Base-by-base conservation (phyloP, 2,113 vertebrate genomes). In the Bubo blakistoni region DNA sequence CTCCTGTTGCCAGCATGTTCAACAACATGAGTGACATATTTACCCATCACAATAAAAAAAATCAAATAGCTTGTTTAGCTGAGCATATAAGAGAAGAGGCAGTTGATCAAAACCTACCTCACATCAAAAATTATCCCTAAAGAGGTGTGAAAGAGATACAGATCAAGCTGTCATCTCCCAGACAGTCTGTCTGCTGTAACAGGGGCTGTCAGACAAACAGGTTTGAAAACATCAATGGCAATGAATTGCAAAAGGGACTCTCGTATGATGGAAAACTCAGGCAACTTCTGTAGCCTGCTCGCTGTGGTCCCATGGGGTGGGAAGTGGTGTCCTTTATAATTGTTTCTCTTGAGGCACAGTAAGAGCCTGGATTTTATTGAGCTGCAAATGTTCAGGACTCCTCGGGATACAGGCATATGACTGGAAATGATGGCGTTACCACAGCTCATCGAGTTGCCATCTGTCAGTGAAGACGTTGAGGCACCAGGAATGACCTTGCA, bases 21-120 rank as follows among this genome's bases (percentile, higher is more conserved):
- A 94, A 71, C 91, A 95, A 95, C 65, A 93, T 74, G 89, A 97
- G 38, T 97, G 96, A 94, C 96, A 97, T 94, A 97, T 97, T 97
- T 97, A 93, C 80, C 67, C 90, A 96, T 96, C 89, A 85, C 89
- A 94, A 79, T 59, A 61, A 90, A 92, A 72, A 84, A 88, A 94
- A 86, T 93, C 88, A 96, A 97, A 97, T 80, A 44, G 22, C 70
- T 95, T 94, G 80, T 97, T 97, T 96, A 96, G 91, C 82, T 97
- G 85, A 96, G 91, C 89, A 89, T 72, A 86, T 85, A 89, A 71
- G 76, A 92, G 79, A 79, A 71, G 59, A 93, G 59, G 81, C 59
- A 90, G 70, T 74, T 96, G 94, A 97, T 97, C 95, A 96, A 97
- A 96, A 93, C 84, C 46, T 92, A 84, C 65, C 61, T 89, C 84